A percentile compares a stretch with the other conserved stretches of the same genome.
Evolutionary conservation across 2,113 vertebrate genomes (phyloP).

Genomic region (Dipodomys ordii): DNA sequence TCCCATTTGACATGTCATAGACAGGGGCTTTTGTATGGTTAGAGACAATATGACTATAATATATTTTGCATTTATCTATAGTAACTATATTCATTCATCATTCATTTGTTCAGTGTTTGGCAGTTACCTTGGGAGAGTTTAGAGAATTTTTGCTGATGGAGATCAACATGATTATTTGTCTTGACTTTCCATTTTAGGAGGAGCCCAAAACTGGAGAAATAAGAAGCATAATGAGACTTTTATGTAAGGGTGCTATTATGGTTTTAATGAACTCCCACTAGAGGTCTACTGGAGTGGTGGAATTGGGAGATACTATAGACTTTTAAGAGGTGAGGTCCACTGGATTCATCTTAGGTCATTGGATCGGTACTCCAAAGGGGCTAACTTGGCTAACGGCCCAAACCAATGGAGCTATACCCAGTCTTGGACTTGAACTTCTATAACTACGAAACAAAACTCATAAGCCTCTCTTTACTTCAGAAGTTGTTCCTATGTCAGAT

Average conservation of each 20-base stretch:
- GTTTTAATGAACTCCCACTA: background rate
- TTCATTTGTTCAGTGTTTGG: background rate
- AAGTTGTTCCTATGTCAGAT: background rate
- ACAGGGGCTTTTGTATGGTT: background rate
- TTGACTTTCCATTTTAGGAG: background rate
- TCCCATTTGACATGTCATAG: background rate
- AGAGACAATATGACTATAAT: slow-evolving; percentile 30
- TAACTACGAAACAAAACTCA: background rate
- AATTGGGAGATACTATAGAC: background rate
- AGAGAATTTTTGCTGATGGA: background rate
- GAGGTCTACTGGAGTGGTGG: background rate
- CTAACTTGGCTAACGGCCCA: background rate
- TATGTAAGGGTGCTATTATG: background rate
- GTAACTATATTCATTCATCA: background rate
- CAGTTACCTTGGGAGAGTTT: background rate
- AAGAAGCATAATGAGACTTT: background rate
- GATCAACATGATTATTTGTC: background rate
- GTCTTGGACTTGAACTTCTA: background rate
- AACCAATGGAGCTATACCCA: background rate
- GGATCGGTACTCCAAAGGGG: background rate
- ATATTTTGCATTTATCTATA: background rate
- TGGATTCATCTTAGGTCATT: background rate
- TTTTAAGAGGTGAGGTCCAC: background rate
- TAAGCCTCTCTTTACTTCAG: background rate
- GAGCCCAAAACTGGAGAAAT: background rate